Conservation (phyloP, 2,113 vertebrate genomes). For the Phylloscopus trochiloides region DNA sequence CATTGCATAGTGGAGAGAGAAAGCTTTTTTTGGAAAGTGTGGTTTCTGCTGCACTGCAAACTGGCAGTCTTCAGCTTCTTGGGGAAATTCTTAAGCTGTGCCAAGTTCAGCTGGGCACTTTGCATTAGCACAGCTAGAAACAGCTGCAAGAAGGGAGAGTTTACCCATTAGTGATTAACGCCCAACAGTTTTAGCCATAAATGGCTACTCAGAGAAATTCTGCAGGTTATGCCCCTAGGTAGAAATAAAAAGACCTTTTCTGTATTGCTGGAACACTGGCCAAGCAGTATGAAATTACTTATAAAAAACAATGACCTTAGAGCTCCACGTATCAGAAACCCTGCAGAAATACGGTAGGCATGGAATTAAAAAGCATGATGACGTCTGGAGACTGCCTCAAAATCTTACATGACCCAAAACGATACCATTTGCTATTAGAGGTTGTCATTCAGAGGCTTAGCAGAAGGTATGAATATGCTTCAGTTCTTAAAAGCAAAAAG, state of each 20-base stretch:
- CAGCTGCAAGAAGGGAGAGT: background rate
- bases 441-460: background rate
- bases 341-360: background rate
- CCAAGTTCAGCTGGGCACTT: background rate
- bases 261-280: background rate
- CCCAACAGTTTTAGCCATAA: background rate
- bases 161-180: background rate
- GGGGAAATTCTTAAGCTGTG: background rate
- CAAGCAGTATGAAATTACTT: background rate
- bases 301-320: background rate
- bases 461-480: background rate
- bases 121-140: background rate
- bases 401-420: background rate
- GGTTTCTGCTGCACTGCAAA: background rate
- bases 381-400: background rate
- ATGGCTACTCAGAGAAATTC: background rate
- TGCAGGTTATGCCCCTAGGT: background rate
- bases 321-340: background rate
- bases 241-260: background rate
- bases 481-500: background rate
- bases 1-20: background rate
- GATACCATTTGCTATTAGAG: background rate
- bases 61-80: background rate
- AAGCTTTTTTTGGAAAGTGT: background rate
- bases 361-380: background rate